Base-by-base conservation (phyloP, 2,113 vertebrate species). In the Strix uralensis region DNA sequence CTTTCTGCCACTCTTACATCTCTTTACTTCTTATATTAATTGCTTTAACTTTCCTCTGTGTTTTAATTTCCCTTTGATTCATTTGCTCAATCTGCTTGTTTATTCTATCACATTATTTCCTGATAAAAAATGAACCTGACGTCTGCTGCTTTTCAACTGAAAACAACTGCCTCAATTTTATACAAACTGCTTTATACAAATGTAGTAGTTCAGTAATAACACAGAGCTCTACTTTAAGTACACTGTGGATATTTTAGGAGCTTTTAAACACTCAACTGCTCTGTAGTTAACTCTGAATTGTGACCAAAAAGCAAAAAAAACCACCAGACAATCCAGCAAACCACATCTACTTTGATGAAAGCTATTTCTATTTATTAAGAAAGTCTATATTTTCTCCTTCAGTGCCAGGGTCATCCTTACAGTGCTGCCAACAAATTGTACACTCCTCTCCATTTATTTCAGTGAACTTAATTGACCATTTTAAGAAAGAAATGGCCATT, bases 391-490 rank as follows among this genome's bases (percentile, higher is more conserved):
- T 88, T 97, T 96, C 86, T 97, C 94, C 71, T 93, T 72, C 13
- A 86, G 83, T 90, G 74, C 63, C 75, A 97, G 81, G 40, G 44
- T 94, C 96, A 94, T 95, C 38, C 52, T 96, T 91, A 96, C 82
- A 96, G 71, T 74, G 66, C 49, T 38, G 55, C 74, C 97, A 96
- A 98, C 86, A 97, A 97, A 96, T 90, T 93, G 58, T 94, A 94
- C 84, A 96, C 70, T 95, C 78, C 57, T 97, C 36, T 74, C 87
- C 88, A 95, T 97, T 97, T 98, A 97, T 97, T 98, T 98, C 90
- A 94, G 96, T 97, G 90, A 92, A 96, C 88, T 97, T 97, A 98
- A 98, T 97, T 97, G 97, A 97, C 91, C 95, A 96, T 96, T 98
- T 98, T 97, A 96, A 91, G 94, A 97, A 97, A 97, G 78, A 97